These are phyloP conservation scores for Seira sanloemensis DNA, from an alignment of 2,888 invertebrate genomes.

Conservation along the genomic window DNA sequence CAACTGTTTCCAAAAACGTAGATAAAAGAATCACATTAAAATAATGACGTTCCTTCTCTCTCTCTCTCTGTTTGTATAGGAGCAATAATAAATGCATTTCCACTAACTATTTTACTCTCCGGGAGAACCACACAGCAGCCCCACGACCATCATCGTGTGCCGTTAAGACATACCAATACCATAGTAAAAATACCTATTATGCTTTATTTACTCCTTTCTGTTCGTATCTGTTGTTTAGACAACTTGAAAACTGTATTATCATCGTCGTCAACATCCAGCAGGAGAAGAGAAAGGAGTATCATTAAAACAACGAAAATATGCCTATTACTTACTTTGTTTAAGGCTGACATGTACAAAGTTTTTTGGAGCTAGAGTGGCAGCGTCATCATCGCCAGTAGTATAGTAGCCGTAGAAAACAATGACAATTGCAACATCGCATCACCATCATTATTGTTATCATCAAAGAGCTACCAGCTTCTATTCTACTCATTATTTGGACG, in stretches of 20 bases:
- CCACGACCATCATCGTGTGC: neutral
- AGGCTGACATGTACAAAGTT: constrained; percentile 7
- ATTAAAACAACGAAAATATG: constrained; percentile 31
- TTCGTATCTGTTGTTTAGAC: neutral
- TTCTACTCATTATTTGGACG: constrained; percentile 23
- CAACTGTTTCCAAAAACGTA: neutral
- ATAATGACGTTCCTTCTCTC: constrained; percentile 25
- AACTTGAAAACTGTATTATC: constrained; percentile 16
- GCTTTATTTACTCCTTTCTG: constrained; percentile 34
- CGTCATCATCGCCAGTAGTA: neutral
- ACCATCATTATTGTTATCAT: constrained; percentile 31
- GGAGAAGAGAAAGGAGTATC: constrained; percentile 15
- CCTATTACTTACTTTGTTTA: constrained; percentile 17
- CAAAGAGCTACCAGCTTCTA: constrained; percentile 8
- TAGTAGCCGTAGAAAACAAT: constrained; percentile 20
- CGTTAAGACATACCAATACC: constrained; percentile 10
- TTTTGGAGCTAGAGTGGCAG: neutral
- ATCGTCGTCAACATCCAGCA: constrained; percentile 8
- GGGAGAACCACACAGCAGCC: neutral
- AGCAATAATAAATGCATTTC: constrained; percentile 30
- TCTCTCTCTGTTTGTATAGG: constrained; percentile 19
- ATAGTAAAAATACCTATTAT: constrained; percentile 27
- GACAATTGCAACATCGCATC: constrained; percentile 38
- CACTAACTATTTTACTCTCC: constrained; percentile 3
- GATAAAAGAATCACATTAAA: constrained; percentile 27